Base-by-base conservation (phyloP, 2,113 vertebrate genomes). In the Tichodroma muraria region DNA sequence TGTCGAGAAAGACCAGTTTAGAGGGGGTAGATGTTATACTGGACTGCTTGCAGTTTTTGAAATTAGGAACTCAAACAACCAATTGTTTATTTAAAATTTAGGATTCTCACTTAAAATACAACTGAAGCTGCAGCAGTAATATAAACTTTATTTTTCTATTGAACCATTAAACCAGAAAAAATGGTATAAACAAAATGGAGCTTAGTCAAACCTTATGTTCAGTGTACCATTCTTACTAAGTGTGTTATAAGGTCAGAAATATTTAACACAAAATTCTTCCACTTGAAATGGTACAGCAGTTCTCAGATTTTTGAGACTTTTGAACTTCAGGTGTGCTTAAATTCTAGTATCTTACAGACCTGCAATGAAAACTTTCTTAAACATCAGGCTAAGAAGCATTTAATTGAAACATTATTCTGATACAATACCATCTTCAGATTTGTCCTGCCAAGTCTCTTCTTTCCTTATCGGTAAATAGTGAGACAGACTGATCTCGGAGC, bases 91-190 rank as follows among this genome's bases (percentile, higher is more conserved):
- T 92, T 86, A 86, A 96, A 88, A 71, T 47, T 83, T 82, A 89
- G 68, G 83, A 71, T 88, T 91, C 76, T 94, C 35, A 28, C 50
- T 90, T 75, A 47, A 86, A 87, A 68, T 27, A 14, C 63, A 82
- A 18, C 73, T 93, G 75, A 92, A 93, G 65, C 65, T 89, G 59
- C 53, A 93, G 53, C 22, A 70, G 35, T 63, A 92, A 63, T 35
- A 79, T 63, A 85, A 95, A 92, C 44, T 35, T 12, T 9, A 33
- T 49, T 95, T 96, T 96, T 49, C 65, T 94, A 22, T 40, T 72
- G 69, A 70, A 64, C 69, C 80, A 81, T 93, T 93, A 88, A 94
- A 76, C 57, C 61, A 85, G 42, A 44, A 95, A 53, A 95, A 91
- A 56, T 76, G 50, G 18, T 33, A 77, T 70, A 40, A 81, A 77